phyloP scores from a whole-genome alignment of 2,797 vertebrate species.

The Furcifer pardalis region DNA sequence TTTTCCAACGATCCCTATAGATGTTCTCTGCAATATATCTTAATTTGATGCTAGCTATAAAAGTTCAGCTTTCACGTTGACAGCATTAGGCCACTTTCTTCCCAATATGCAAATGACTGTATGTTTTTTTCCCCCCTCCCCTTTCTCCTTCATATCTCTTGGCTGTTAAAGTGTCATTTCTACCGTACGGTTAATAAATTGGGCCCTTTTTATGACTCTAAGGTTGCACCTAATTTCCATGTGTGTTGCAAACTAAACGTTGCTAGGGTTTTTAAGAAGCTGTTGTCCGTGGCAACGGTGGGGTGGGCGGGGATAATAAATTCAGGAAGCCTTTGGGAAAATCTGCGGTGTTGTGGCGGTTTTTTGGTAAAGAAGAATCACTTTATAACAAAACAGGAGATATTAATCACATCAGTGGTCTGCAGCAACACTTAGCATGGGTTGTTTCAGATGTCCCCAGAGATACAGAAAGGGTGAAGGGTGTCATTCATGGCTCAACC shows the following conservation, averaged over 20 bases:
- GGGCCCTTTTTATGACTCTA: constrained; percentile 63
- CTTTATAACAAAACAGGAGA: constrained; percentile 51
- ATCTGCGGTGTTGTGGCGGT: constrained; percentile 44
- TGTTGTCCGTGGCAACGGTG: constrained; percentile 67
- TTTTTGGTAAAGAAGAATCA: constrained; percentile 27
- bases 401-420: constrained; percentile 39
- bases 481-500: not conserved
- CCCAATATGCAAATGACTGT: constrained; percentile 63
- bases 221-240: constrained; percentile 68
- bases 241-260: constrained; percentile 67
- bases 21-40: constrained; percentile 69
- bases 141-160: constrained; percentile 57
- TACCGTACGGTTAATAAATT: constrained; percentile 67
- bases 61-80: constrained; percentile 58
- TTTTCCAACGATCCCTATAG: constrained; percentile 53
- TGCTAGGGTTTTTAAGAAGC: constrained; percentile 68
- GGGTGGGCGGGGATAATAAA: constrained; percentile 64
- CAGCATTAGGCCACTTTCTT: constrained; percentile 41
- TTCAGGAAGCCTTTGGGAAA: constrained; percentile 62
- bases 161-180: constrained; percentile 67
- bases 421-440: constrained; percentile 30
- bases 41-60: constrained; percentile 71
- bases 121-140: constrained; percentile 23
- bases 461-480: not conserved
- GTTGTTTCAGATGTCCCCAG: constrained; percentile 51